phyloP scores from a whole-genome alignment of 2,113 vertebrate species.

The Sturnus vulgaris region DNA sequence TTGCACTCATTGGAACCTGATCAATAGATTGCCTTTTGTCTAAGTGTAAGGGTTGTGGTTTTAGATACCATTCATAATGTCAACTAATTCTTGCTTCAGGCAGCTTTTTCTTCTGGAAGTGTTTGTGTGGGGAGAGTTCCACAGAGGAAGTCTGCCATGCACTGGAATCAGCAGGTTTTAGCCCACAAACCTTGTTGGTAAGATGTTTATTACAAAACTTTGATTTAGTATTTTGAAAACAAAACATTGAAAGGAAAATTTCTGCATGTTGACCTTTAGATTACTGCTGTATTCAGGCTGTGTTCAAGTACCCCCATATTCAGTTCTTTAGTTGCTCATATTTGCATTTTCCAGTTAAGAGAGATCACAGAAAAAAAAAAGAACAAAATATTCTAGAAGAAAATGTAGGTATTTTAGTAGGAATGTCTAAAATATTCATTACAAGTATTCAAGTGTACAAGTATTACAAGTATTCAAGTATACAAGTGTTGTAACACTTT shows the following conservation, averaged over 20 bases:
- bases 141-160: constrained; percentile 80
- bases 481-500: neutral
- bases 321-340: neutral
- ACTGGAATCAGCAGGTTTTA: constrained; percentile 84
- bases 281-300: neutral
- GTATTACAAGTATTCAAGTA: neutral
- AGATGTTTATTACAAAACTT: constrained; percentile 23
- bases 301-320: neutral
- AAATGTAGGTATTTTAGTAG: neutral
- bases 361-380: neutral
- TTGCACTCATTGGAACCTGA: neutral
- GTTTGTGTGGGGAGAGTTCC: constrained; percentile 84
- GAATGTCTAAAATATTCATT: neutral
- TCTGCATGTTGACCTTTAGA: neutral
- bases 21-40: accelerated
- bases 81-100: constrained; percentile 70
- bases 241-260: neutral
- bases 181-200: constrained; percentile 91
- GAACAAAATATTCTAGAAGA: neutral
- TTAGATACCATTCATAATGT: neutral
- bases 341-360: neutral
- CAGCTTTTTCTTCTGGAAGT: constrained; percentile 93
- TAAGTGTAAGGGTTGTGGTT: neutral
- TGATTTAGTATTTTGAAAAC: neutral
- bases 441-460: neutral